Percentiles rank a stretch among this genome's conserved stretches.
These are phyloP conservation scores for Piscicola geometra DNA, from an alignment of 2,888 invertebrate genomes.

Conservation along the genomic window DNA sequence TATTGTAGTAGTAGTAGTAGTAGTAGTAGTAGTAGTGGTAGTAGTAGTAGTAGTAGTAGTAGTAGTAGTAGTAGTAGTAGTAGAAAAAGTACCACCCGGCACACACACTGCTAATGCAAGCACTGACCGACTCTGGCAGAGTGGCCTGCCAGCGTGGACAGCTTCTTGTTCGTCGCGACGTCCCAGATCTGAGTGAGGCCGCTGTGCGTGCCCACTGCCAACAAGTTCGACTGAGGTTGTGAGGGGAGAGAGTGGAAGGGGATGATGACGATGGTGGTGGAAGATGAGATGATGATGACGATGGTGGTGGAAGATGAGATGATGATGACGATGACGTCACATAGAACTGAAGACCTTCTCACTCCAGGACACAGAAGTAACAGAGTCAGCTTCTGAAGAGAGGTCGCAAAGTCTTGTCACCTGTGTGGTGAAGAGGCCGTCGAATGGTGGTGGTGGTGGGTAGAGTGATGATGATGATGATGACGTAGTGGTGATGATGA, in stretches of 20 bases:
- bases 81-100: not conserved
- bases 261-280: not conserved
- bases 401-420: slow-evolving; percentile 80
- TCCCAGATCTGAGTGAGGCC: slow-evolving; percentile 36
- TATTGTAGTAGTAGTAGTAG: no score
- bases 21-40: no score
- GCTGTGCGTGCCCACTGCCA: slow-evolving; percentile 35
- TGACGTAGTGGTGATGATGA: no score
- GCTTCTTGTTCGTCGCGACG: slow-evolving; percentile 30
- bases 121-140: slow-evolving; percentile 36
- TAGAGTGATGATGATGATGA: no score
- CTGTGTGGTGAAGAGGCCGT: no score
- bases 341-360: no score
- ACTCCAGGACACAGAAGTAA: slow-evolving; percentile 97
- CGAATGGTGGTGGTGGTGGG: no score
- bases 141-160: slow-evolving; percentile 28
- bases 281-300: not conserved
- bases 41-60: not conserved
- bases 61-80: not conserved
- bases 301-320: not conserved
- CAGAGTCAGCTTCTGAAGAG: slow-evolving; percentile 72
- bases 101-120: no score
- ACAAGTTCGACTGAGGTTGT: slow-evolving; percentile 26
- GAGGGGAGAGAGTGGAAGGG: not conserved
- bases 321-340: slow-evolving; percentile 35